Evolutionary conservation across 1,140 invertebrate genomes (phyloP).

Genomic region (Helicoverpa zea): DNA sequence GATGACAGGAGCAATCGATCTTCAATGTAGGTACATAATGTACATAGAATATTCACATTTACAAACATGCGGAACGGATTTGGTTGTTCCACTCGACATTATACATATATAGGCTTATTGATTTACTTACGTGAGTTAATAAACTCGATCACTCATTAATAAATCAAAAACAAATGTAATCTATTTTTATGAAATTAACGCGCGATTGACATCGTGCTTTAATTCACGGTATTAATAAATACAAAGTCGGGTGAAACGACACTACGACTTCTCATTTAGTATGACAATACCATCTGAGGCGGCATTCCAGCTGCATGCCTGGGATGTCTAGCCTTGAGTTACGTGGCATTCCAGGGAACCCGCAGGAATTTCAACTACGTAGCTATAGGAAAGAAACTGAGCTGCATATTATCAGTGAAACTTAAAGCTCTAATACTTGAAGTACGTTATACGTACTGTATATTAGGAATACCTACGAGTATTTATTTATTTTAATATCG

Average conservation of each 20-base stretch:
- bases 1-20: conserved; percentile 19
- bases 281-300: conserved; percentile 24
- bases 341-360: conserved; percentile 25
- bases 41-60: conserved; percentile 18
- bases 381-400: not conserved
- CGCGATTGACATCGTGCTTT: no score
- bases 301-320: conserved; percentile 18
- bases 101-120: not conserved
- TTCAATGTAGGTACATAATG: not conserved
- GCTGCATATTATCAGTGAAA: not conserved
- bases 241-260: no score
- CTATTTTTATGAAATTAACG: no score
- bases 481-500: no score
- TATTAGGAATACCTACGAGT: not conserved
- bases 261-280: conserved; percentile 7
- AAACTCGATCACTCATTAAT: not conserved
- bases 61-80: not conserved
- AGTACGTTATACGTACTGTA: not conserved
- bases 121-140: not conserved
- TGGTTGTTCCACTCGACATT: not conserved
- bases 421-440: not conserved
- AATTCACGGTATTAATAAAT: no score
- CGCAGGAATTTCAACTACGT: conserved; percentile 25
- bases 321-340: conserved; percentile 25
- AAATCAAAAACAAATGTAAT: not conserved